These are phyloP conservation scores for Nephrotoma guestfalica DNA, from an alignment of 2,888 invertebrate species.

Conservation along the genomic window DNA sequence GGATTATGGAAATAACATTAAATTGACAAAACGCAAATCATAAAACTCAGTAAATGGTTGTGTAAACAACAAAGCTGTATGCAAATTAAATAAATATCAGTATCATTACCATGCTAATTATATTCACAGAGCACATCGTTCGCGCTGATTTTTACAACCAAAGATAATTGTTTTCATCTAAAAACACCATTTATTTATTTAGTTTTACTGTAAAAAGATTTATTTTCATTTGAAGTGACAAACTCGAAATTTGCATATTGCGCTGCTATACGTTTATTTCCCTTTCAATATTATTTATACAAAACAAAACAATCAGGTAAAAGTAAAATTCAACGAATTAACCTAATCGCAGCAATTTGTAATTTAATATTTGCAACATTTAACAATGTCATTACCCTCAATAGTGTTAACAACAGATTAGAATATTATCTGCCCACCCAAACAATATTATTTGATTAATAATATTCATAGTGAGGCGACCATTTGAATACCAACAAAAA, in stretches of 20 bases:
- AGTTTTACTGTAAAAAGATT: not conserved
- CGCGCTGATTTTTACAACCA: not conserved
- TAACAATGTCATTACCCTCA: not conserved
- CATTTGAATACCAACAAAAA: not conserved
- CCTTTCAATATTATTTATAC: not conserved
- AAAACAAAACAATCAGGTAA: not conserved
- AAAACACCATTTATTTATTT: not conserved
- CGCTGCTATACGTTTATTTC: not conserved
- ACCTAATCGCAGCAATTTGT: not conserved
- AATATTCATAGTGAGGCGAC: not conserved
- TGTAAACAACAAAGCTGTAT: not conserved
- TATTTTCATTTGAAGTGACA: not conserved
- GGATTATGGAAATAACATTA: not conserved
- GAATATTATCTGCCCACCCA: not conserved
- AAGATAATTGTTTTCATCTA: not conserved
- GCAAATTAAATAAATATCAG: not conserved
- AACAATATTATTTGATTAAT: not conserved
- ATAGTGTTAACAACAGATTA: not conserved
- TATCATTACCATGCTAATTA: not conserved
- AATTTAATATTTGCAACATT: not conserved
- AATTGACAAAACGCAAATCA: not conserved
- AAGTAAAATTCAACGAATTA: not conserved
- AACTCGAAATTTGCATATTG: not conserved
- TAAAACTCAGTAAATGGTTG: not conserved
- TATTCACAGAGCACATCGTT: not conserved